Evolutionary conservation across 2,113 vertebrate genomes (phyloP).

Genomic region (Micromys minutus): DNA sequence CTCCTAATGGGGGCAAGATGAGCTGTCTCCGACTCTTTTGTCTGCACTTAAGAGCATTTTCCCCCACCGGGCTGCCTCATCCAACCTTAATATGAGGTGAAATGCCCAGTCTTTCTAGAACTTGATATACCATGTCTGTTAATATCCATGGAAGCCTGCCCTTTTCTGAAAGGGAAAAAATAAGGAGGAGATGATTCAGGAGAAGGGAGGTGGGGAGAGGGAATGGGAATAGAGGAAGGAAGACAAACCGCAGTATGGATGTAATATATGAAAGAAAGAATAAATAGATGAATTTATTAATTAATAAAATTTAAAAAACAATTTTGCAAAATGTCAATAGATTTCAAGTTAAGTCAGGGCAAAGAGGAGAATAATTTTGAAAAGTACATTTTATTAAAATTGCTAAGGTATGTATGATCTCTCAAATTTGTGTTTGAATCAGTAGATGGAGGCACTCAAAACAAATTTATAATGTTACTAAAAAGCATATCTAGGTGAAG

Average conservation of each 20-base stretch:
- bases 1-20: neutral
- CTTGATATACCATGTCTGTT: no score
- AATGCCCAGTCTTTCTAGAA: no score
- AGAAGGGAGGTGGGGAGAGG: no score
- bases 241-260: no score
- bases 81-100: neutral
- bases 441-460: neutral
- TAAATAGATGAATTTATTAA: neutral
- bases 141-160: no score
- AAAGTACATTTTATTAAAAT: conserved; percentile 2
- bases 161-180: no score
- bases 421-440: neutral
- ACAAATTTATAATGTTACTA: neutral
- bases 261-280: no score
- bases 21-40: neutral
- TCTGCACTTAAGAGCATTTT: neutral
- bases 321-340: neutral
- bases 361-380: neutral
- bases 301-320: neutral
- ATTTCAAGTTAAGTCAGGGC: neutral
- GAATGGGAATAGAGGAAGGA: no score
- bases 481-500: neutral
- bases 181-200: no score
- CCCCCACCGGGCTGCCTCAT: neutral
- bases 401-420: neutral